Evolutionary conservation across 1,140 invertebrate species (phyloP), one percentile per base, ranked within the genome.

Genomic region (Bombus ignitus): DNA sequence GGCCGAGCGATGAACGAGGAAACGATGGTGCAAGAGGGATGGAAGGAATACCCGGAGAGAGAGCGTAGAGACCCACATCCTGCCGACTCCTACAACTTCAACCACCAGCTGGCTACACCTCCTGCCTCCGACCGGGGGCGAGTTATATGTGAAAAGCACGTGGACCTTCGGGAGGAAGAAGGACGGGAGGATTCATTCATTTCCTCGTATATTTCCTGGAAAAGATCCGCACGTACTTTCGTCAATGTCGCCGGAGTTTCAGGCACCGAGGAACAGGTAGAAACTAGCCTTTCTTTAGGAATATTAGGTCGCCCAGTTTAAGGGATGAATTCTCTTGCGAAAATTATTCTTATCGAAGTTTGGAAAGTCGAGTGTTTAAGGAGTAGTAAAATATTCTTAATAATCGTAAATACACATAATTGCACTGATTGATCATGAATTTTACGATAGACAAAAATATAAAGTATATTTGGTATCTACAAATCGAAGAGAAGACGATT

Each of bases 61-160:
- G 92, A 92, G 87, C 59, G 59, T 86, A 91, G 92, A 94, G 93
- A 94, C 93, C 92, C 92, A 94, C 93, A 94, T 94, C 93, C 91
- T 94, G 90, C 86, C 91, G 92, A 94, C 92, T 94, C 93, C 93
- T 94, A 94, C 93, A 94, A 94, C 94, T 94, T 93, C 92, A 91
- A 93, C 93, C 90, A 93, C 92, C 92, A 92, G 92, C 92, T 93
- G 92, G 93, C 89, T 93, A 86, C 90, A 88, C 91, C 86, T 93
- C 89, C 92, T 92, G 89, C 91, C 91, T 93, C 91, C 88, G 89
- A 62, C 59, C 89, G 93, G 91, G 91, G 88, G 89, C 88, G 89
- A 89, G 90, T 92, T 91, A 92, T 93, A 92, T 92, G 88, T 90
- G 89, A 87, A 92, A 91, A 92, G 89, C 93, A 93, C 93, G 92